A percentile compares a stretch with the other conserved stretches of the same genome.
Conservation (phyloP, 1,140 invertebrate genomes). For the Leptinotarsa undecemlineata region DNA sequence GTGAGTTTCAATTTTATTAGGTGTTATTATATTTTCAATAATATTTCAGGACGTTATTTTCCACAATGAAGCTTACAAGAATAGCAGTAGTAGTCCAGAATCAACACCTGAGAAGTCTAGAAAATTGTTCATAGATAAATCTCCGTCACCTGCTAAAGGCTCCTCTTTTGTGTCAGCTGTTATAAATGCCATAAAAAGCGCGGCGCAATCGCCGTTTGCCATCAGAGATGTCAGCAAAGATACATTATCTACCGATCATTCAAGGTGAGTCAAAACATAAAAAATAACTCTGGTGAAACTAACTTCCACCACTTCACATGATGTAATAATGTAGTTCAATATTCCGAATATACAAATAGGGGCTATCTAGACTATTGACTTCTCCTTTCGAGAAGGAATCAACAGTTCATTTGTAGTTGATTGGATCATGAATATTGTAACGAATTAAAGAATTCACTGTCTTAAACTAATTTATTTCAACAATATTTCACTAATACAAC, state of each 20-base stretch:
- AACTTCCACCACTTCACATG: too few relatives aligned
- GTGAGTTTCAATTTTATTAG: too few relatives aligned
- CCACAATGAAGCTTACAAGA: conserved; percentile 73
- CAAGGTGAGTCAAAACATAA: conserved; percentile 13
- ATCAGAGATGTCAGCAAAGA: conserved; percentile 45
- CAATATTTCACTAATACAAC: too few relatives aligned
- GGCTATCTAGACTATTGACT: too few relatives aligned
- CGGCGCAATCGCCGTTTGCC: conserved; percentile 58
- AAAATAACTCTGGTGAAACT: neutral
- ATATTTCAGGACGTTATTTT: conserved; percentile 68
- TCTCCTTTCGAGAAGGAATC: too few relatives aligned
- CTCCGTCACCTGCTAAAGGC: conserved; percentile 62
- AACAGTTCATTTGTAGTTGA: too few relatives aligned
- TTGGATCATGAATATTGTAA: too few relatives aligned
- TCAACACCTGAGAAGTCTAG: conserved; percentile 63
- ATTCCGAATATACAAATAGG: too few relatives aligned
- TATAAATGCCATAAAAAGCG: conserved; percentile 69
- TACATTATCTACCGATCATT: conserved; percentile 35
- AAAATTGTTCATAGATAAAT: conserved; percentile 56
- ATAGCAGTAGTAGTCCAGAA: conserved; percentile 63
- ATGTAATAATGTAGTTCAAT: too few relatives aligned
- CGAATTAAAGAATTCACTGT: too few relatives aligned
- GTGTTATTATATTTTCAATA: too few relatives aligned
- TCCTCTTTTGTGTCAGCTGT: conserved; percentile 69
- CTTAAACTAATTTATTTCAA: too few relatives aligned